A percentile compares a stretch with the other conserved stretches of the same genome.
phyloP scores from a whole-genome alignment of 2,797 vertebrate species.

The Argentina silus region DNA sequence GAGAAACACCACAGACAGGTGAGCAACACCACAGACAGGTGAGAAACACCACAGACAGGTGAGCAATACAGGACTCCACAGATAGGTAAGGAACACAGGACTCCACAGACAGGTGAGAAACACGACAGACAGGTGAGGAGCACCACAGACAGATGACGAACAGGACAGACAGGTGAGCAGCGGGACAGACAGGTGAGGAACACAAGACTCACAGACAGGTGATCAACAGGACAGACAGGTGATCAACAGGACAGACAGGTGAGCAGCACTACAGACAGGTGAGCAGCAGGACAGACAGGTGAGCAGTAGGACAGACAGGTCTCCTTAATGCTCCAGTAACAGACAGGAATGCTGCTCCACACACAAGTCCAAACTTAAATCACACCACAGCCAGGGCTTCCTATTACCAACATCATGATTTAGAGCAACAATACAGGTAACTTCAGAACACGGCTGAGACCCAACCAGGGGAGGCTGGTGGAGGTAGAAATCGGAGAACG shows the following conservation, averaged over 20 bases:
- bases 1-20: too few relatives aligned
- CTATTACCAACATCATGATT: conserved; percentile 30
- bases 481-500: too few relatives aligned
- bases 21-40: too few relatives aligned
- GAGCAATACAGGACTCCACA: too few relatives aligned
- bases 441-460: not conserved
- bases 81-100: too few relatives aligned
- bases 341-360: conserved; percentile 37
- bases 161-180: too few relatives aligned
- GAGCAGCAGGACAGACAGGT: conserved; percentile 54
- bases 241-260: not conserved
- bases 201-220: too few relatives aligned
- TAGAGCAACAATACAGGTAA: conserved; percentile 21
- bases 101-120: too few relatives aligned
- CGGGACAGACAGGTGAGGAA: too few relatives aligned
- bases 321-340: conserved; percentile 21
- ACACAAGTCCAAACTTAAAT: conserved; percentile 39
- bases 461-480: too few relatives aligned
- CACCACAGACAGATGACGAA: conserved; percentile 26
- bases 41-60: too few relatives aligned
- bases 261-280: conserved; percentile 35
- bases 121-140: conserved; percentile 3
- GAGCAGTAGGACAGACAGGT: conserved; percentile 42
- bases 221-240: too few relatives aligned
- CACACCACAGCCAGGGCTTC: conserved; percentile 40